Conservation (phyloP, 2,113 vertebrate genomes). For the Chascanopsetta lugubris region DNA sequence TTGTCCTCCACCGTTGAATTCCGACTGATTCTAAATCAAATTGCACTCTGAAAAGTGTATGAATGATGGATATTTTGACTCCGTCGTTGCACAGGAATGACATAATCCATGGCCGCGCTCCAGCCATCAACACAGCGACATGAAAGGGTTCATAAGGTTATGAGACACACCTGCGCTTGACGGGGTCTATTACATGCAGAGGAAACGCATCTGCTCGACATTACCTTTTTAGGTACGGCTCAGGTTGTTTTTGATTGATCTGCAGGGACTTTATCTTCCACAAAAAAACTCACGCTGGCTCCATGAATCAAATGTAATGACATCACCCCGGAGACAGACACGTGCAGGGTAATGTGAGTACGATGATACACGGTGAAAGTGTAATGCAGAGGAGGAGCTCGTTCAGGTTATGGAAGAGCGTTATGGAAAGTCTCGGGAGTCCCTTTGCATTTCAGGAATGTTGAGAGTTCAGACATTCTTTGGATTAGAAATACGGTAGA, state of each 20-base stretch:
- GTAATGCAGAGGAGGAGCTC: neutral
- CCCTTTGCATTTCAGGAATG: too few relatives aligned
- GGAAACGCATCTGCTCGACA: neutral
- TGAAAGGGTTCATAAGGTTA: slow-evolving; percentile 20
- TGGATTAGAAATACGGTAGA: too few relatives aligned
- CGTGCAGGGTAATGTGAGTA: neutral
- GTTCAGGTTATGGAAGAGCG: neutral
- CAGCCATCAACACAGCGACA: slow-evolving; percentile 13
- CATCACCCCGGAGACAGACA: neutral
- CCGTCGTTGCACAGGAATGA: slow-evolving; percentile 51
- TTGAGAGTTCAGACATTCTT: too few relatives aligned
- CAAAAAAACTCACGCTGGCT: slow-evolving; percentile 2
- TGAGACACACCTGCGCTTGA: slow-evolving; percentile 36
- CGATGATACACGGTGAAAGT: neutral
- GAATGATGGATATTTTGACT: too few relatives aligned
- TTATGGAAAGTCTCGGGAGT: too few relatives aligned
- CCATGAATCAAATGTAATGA: neutral
- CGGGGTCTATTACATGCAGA: slow-evolving; percentile 1
- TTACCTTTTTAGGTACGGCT: slow-evolving; percentile 49
- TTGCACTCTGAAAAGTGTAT: too few relatives aligned
- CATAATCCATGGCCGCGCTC: neutral
- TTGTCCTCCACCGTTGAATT: neutral
- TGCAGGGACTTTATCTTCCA: neutral
- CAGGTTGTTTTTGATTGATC: neutral
- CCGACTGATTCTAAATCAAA: slow-evolving; percentile 8